phyloP scores from a whole-genome alignment of 2,888 invertebrate species.

The Drosophila ustulata region DNA sequence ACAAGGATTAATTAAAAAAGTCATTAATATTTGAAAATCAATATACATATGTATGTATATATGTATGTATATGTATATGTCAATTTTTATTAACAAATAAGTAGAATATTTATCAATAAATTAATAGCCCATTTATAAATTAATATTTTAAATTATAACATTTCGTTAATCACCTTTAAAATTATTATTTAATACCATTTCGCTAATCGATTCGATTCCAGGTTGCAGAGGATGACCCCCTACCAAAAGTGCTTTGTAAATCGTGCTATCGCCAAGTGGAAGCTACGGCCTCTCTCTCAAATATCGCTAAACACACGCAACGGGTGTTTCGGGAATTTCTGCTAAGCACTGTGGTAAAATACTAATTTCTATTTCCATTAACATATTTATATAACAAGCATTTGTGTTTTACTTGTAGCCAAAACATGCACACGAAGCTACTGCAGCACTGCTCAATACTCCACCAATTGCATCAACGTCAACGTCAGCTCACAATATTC shows the following conservation, averaged over 20 bases:
- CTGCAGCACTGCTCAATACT: conserved; percentile 22
- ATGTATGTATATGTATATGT: too few relatives aligned
- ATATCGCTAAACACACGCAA: conserved; percentile 83
- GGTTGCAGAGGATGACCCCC: conserved; percentile 80
- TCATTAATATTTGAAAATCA: too few relatives aligned
- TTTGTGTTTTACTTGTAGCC: conserved; percentile 48
- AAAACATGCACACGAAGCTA: conserved; percentile 52
- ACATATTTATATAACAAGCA: neutral
- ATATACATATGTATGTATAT: too few relatives aligned
- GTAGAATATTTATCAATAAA: too few relatives aligned
- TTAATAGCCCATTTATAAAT: too few relatives aligned
- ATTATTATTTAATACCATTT: neutral
- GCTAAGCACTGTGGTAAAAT: conserved; percentile 73
- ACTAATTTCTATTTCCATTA: neutral
- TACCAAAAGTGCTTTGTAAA: conserved; percentile 83
- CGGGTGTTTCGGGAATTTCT: conserved; percentile 80
- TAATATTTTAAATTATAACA: too few relatives aligned
- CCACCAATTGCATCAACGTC: conserved; percentile 7
- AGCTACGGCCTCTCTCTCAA: conserved; percentile 82
- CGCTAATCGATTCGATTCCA: conserved; percentile 38
- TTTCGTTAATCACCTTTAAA: neutral
- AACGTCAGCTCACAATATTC: conserved; percentile 3
- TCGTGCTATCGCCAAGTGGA: conserved; percentile 83
- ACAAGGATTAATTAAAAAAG: too few relatives aligned
- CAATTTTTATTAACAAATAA: too few relatives aligned